Evolutionary conservation across 2,113 vertebrate genomes (phyloP), one percentile per base, ranked within the genome.

Genomic region (Pedetes capensis): DNA sequence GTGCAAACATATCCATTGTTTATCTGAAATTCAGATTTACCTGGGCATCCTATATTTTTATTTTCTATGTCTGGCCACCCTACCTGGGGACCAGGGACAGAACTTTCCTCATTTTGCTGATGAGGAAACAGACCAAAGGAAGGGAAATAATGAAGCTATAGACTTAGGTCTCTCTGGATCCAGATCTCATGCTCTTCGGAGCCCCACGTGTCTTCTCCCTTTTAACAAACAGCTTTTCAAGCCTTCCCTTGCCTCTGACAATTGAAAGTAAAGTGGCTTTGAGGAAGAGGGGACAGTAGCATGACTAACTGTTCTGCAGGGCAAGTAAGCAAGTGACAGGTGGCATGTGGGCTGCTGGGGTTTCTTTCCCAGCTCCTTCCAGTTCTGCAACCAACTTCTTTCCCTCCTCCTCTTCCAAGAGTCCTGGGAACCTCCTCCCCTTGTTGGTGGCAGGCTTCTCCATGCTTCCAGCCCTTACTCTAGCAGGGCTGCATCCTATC

Each of bases 241-340:
- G 66, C 55, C 47, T 95, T 88, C n/a, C 11, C 34, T 44, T 63
- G 51, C n/a, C 51, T 87, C 37, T 87, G 72, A 82, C 93, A 86
- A 12, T 49, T 74, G 51, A 89, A 57, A 89, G 72, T 84, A 49
- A 74, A 89, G 32, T 17, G 29, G 66, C 14, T 93, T 32, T 72
- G 82, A 92, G 53, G 55, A 78, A 85, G 68, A 78, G 29, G 22
- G 47, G 64, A 75, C 75, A 86, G 63, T 47, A 89, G 66, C 8
- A 8, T 97, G 96, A 95, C 95, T 96, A 87, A 90, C 78, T 92
- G 82, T 92, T 97, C 86, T 93, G 49, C 23, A 93, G 63, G 64
- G 89, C 69, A 85, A 94, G 72, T 61, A 49, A 61, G 63, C 66
- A 82, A 91, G 71, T 20, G 84, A 89, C 96, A 96, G 95, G 84